Evolutionary conservation across 2,113 vertebrate genomes (phyloP).

Genomic region (Ibidorhyncha struthersii): DNA sequence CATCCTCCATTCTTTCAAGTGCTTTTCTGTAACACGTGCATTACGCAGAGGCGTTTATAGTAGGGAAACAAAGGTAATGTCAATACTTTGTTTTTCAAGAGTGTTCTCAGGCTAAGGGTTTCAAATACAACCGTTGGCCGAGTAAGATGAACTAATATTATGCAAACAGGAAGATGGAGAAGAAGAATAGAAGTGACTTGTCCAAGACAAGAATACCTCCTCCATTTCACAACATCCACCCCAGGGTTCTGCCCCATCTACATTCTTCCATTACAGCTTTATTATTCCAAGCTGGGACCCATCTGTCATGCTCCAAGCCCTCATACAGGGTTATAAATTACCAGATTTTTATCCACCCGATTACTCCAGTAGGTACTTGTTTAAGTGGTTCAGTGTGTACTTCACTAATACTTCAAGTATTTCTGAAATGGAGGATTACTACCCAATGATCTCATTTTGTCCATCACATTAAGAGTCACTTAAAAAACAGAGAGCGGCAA

Average conservation of each 20-base stretch:
- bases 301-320: not conserved
- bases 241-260: slow-evolving; percentile 7
- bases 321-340: not conserved
- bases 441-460: slow-evolving; percentile 44
- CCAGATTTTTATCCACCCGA: not conserved
- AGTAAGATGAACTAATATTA: not conserved
- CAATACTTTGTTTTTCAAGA: not conserved
- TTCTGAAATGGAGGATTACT: slow-evolving; percentile 7
- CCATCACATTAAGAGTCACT: slow-evolving; percentile 49
- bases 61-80: not conserved
- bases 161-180: slow-evolving; percentile 53
- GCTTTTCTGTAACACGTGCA: not conserved
- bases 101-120: not conserved
- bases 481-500: slow-evolving; percentile 29
- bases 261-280: slow-evolving; percentile 4
- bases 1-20: not conserved
- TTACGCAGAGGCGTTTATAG: not conserved
- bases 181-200: slow-evolving; percentile 50
- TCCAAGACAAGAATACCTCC: slow-evolving; percentile 39
- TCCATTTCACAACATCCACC: not conserved
- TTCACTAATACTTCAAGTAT: not conserved
- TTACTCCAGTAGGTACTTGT: slow-evolving; percentile 16
- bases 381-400: slow-evolving; percentile 23
- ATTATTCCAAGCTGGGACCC: slow-evolving; percentile 44
- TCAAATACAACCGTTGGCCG: not conserved